Conservation (phyloP, 2,797 vertebrate species). For the Myotis daubentonii region DNA sequence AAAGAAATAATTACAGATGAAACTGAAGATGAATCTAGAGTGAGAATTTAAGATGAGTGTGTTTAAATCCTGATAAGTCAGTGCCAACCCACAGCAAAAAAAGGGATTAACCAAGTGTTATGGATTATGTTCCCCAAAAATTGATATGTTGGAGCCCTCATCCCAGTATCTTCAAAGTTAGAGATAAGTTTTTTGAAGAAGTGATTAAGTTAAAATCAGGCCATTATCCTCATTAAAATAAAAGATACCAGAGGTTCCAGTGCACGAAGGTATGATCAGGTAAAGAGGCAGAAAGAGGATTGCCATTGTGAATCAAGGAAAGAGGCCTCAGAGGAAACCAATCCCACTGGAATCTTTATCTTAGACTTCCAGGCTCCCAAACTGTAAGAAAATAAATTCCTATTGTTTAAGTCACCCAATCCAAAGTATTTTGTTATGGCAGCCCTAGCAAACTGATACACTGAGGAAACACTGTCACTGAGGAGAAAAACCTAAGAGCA, state of each 20-base stretch:
- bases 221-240: background rate
- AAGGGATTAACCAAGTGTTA: background rate
- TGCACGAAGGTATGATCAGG: background rate
- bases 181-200: background rate
- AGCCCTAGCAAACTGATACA: background rate
- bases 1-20: conserved; percentile 10
- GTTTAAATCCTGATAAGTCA: conserved; percentile 13
- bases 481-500: background rate
- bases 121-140: background rate
- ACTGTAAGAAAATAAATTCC: conserved; percentile 34
- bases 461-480: background rate
- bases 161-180: background rate
- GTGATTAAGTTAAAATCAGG: conserved; percentile 7
- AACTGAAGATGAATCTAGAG: background rate
- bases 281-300: background rate
- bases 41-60: background rate
- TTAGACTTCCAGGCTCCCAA: background rate
- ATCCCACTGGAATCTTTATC: background rate
- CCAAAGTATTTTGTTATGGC: background rate
- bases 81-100: background rate
- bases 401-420: background rate
- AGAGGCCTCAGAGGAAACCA: conserved; percentile 27
- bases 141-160: background rate
- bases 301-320: background rate
- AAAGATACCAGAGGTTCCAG: background rate